Conservation (phyloP, 2,113 vertebrate species). For the Antennarius striatus region DNA sequence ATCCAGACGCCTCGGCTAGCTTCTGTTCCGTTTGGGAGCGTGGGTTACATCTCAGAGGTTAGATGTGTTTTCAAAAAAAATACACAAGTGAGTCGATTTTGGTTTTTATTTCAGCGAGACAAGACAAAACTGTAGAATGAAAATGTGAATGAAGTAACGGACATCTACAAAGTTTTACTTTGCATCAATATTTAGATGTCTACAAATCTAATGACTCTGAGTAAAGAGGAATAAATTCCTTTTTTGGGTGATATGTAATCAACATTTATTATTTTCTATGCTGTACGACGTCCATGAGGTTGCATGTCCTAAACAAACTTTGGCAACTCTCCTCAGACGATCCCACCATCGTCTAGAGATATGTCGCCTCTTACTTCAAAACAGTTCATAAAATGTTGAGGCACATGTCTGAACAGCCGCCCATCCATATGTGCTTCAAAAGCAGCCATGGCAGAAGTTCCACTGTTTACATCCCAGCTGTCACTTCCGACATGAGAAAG, state of each 20-base stretch:
- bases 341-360: slow-evolving; percentile 13
- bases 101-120: not conserved
- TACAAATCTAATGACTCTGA: not conserved
- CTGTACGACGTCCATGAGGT: slow-evolving; percentile 10
- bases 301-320: slow-evolving; percentile 42
- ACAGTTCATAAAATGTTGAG: not conserved
- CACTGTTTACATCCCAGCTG: slow-evolving; percentile 37
- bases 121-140: not conserved
- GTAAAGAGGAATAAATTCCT: not conserved
- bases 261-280: not conserved
- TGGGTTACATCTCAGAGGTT: slow-evolving; percentile 1
- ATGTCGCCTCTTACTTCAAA: not conserved
- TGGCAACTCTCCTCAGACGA: not conserved
- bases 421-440: slow-evolving; percentile 28
- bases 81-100: not conserved
- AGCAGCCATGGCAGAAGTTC: slow-evolving; percentile 37
- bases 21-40: not conserved
- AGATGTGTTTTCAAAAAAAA: not conserved
- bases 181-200: slow-evolving; percentile 8
- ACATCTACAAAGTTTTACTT: not conserved
- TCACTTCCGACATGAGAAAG: slow-evolving; percentile 6
- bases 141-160: slow-evolving; percentile 1
- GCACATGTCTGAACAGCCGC: slow-evolving; percentile 5
- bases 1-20: too few relatives aligned
- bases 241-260: not conserved